Conservation (phyloP, 2,888 invertebrate species). For the Epiblema foenella region DNA sequence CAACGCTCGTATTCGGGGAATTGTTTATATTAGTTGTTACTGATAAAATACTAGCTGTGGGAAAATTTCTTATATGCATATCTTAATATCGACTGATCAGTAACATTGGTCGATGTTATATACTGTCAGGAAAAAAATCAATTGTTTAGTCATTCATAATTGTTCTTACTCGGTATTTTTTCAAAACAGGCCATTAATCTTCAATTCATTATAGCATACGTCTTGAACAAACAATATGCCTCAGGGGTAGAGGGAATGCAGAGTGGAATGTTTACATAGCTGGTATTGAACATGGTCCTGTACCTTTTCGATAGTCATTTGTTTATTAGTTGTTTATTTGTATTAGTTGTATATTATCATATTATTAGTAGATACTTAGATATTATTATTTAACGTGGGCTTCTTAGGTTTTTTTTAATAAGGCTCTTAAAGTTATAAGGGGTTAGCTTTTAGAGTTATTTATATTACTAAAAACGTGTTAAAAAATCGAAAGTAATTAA, state of each 20-base stretch:
- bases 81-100: background rate
- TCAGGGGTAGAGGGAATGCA: constrained; percentile 12
- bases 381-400: background rate
- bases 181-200: background rate
- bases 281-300: background rate
- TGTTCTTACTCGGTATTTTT: background rate
- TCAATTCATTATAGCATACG: background rate
- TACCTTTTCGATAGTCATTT: background rate
- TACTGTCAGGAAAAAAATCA: too few relatives aligned
- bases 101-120: background rate
- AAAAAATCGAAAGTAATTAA: background rate
- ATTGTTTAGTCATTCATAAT: background rate
- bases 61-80: background rate
- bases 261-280: constrained; percentile 16
- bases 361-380: too few relatives aligned
- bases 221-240: background rate
- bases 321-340: too few relatives aligned
- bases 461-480: background rate
- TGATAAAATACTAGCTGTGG: background rate
- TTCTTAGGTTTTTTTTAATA: background rate
- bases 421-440: background rate
- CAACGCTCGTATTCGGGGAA: background rate
- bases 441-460: background rate
- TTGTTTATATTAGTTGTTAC: background rate
- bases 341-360: too few relatives aligned